Base-by-base conservation (phyloP, 1,140 invertebrate species). In the Drusus annulatus region DNA sequence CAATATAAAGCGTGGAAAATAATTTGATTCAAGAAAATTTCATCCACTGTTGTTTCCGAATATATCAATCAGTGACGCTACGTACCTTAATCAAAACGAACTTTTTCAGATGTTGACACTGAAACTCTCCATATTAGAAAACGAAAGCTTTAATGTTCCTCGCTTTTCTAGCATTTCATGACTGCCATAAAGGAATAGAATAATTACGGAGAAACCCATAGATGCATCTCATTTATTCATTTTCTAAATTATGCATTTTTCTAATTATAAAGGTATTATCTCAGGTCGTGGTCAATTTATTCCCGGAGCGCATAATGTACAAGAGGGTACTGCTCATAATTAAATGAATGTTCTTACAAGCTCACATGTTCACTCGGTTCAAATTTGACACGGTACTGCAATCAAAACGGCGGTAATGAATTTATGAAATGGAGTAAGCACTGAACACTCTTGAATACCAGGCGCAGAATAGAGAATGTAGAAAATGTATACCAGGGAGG, bases 341-440 rank as follows among this genome's bases (percentile, higher is more conserved):
- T 83, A 79, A 80, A 83, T 83, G 79, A 80, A 79, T 82, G 60
- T 68, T 80, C 51, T 52, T 52, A 80, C 50, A 51, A 78, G 81
- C 79, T 62, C 71, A 79, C 69, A 73, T 52, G 51, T 81, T 62
- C 58, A 56, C 68, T 51, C 31, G 8, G 80, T 52, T 69, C 36
- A 76, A 78, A 83, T 83, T 83, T 80, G 78, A 80, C 58, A 83
- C 58, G 79, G 36, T 75, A 25, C 76, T 78, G 76, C 81, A 83
- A 83, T 83, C 81, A 83, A 76, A 83, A 79, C 69, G 79, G 65
- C 76, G 68, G 80, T 83, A 83, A 83, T 83, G 81, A 83, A 83
- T 83, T 83, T 83, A 83, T 83, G 76, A 83, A 83, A 80, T 80
- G 76, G 78, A 80, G 79, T 62, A 45, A 45, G 36, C 36, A 76